Conservation (phyloP, 2,113 vertebrate genomes). For the Echinops telfairi region DNA sequence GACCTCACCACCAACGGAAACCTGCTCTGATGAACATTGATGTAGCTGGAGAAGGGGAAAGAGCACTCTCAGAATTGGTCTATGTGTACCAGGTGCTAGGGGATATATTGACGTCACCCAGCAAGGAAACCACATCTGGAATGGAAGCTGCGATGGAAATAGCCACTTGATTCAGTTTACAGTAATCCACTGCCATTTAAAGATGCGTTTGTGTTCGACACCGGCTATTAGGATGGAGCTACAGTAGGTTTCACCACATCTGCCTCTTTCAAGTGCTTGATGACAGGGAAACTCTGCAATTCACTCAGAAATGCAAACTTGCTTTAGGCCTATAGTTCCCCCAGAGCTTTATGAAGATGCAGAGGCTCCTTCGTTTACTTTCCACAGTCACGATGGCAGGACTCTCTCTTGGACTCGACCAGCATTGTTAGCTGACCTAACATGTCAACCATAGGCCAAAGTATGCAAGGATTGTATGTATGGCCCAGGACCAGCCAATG, state of each 20-base stretch:
- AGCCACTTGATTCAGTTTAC: background rate
- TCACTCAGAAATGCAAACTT: no score
- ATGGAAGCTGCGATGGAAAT: background rate
- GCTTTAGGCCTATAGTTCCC: background rate
- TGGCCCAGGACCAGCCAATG: no score
- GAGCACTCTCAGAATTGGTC: background rate
- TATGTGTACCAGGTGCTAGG: background rate
- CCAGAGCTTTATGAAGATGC: no score
- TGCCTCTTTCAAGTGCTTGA: background rate
- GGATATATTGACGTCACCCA: background rate
- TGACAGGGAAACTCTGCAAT: background rate
- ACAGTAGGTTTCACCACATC: background rate
- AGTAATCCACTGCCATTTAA: background rate
- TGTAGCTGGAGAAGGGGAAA: background rate
- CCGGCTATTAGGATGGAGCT: background rate
- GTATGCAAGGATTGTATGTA: no score
- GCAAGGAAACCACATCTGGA: background rate
- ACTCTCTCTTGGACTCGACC: no score
- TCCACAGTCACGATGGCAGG: no score
- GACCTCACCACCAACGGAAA: background rate
- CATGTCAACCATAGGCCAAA: no score
- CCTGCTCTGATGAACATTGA: fast-evolving
- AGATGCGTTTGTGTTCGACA: background rate
- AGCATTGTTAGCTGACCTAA: no score
- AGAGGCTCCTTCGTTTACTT: no score